Evolutionary conservation across 2,113 vertebrate genomes (phyloP), one percentile per base, ranked within the genome.

Genomic region (Brachionichthys hirsutus): DNA sequence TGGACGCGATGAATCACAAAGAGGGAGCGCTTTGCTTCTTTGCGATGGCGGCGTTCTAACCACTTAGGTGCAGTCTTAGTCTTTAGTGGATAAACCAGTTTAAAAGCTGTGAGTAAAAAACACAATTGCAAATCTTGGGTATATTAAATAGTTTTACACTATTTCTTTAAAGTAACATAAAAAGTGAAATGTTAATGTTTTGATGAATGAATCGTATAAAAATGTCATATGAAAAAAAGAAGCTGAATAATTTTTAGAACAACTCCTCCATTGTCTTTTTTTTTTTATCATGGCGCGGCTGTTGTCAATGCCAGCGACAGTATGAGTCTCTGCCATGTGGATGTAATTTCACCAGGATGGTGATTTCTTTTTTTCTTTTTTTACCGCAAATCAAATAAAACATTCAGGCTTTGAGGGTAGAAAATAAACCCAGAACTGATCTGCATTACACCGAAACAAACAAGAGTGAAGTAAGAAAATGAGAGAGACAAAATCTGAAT

Each of bases 361-460:
- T 70, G 51, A 38, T 53, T 64, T 50, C 19, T 71, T 70, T 69
- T 46, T 77, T 50, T 70, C 68, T 70, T 74, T 77, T 82, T 77
- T 72, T 65, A 77, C 81, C 73, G 60, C 87, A 90, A 91, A 89
- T 87, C 83, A 87, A 89, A 90, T 87, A 85, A 87, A 87, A 86
- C 73, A 84, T 80, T 85, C 59, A 66, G 83, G 83, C 77, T 88
- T 84, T 87, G 81, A 84, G 81, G 85, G 81, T 60, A 83, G 80
- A 89, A 88, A 88, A 84, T 83, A 83, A 87, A 86, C 78, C 74
- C 78, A 84, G 80, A 83, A 84, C 85, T 74, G 82, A 88, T 88
- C 71, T 80, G 76, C 80, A 87, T 83, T 81, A 83, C 80, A 80
- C 65, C 73, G 64, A 87, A 76, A 87, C 83, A 87, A 89, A 86